Evolutionary conservation across 2,888 invertebrate genomes (phyloP), one percentile per base, ranked within the genome.

Genomic region (Pocota personata): DNA sequence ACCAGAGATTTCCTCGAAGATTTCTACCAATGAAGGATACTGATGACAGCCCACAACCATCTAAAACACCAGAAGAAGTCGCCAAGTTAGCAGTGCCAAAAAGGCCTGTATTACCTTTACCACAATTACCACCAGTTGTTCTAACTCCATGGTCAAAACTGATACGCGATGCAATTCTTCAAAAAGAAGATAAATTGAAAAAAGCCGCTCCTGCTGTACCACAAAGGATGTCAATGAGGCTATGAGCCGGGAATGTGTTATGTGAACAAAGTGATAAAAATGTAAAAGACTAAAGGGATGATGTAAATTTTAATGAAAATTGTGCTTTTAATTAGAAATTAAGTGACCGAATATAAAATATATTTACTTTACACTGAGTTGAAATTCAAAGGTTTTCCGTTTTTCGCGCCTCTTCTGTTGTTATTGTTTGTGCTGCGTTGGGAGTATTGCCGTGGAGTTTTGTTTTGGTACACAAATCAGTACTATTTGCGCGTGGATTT

Each of bases 111-210:
- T 7, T 32, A 8, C 83, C 83, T 3, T 14, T 83, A 8, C 83
- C 83, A 6, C 67, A 73, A 35, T 46, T 83, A 7, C 73, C 83
- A 66, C 40, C 83, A 24, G 73, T 83, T n/a, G 55, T 83, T 24
- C 32, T 83, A 8, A 83, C 83, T 8, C 83, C 83, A 32, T 78
- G 83, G 83, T 83, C 83, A 2, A 78, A 73, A 35, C 73, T 83
- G 46, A 57, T 83, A 46, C 83, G 83, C 8, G 78, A 78, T n/a
- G 83, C 83, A 3, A 78, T 83, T 24, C 24, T 60, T n/a, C 67
- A 37, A 8, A 83, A 57, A 35, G 83, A 83, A 27, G 14, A 40
- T 4, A 67, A 78, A 40, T 2, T 57, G 16, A 83, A 78, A n/a
- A 83, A 78, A n/a, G 10, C 6, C 3, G 24, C 37, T 16, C 52